Evolutionary conservation across 2,888 invertebrate species (phyloP), one percentile per base, ranked within the genome.

Genomic region (Seira sanloemensis): DNA sequence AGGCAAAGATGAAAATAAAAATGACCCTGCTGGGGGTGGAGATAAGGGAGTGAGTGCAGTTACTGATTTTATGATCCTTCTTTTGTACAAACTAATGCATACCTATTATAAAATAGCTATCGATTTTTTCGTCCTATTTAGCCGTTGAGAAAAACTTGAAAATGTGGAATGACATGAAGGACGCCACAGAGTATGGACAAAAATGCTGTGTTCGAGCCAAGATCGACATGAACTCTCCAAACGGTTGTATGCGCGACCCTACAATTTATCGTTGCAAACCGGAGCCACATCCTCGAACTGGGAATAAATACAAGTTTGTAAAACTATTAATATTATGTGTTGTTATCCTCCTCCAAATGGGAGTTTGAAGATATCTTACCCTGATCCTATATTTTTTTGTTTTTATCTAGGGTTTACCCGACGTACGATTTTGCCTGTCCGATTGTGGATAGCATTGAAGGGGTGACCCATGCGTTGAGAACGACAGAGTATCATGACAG

Each of bases 391-490:
- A n/a, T n/a, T n/a, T n/a, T 79, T 73, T 87, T 50, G 86, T 76
- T 87, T 89, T 88, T 87, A 91, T 92, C 21, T 91, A 98, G 98
- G 90, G 98, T 98, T 0, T 99, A 99, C 91, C 99, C 99, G 23
- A 99, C 99, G 0, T 99, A 99, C 91, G 99, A 99, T 92, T 99
- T 99, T 92, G 98, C 99, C 0, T 99, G 99, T 91, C 99, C 99
- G 0, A 98, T 99, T 90, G 99, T 99, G 72, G 99, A 99, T 92
- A 95, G 98, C 18, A 93, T 98, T 72, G 99, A 99, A 92, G 96
- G 96, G 77, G 98, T 99, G 19, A 99, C 99, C 0, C 99, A 99
- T 91, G 97, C 98, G 0, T 92, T 99, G 74, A 94, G 99, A 71
- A 99, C 99, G 0, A 99, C 98, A 92, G 99, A 99, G 92, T 99